Conservation (phyloP, 2,797 vertebrate genomes). For the Phrynocephalus forsythii region DNA sequence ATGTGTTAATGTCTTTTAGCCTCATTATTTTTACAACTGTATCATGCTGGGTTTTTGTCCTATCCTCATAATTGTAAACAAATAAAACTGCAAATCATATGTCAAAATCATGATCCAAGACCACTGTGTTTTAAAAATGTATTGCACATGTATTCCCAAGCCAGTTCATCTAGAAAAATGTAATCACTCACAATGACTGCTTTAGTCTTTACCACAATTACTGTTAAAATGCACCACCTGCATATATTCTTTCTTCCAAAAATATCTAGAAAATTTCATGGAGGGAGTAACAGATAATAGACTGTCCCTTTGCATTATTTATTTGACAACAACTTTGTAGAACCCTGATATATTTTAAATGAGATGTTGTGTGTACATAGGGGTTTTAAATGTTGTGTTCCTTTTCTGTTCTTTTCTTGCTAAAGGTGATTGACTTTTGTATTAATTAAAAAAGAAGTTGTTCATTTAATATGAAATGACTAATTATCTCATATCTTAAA, state of each 20-base stretch:
- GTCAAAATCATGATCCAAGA: slow-evolving; percentile 27
- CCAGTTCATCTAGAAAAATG: slow-evolving; percentile 47
- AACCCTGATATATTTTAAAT: slow-evolving; percentile 48
- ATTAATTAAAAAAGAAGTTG: slow-evolving; percentile 13
- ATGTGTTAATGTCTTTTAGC: slow-evolving; percentile 8
- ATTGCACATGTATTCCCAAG: slow-evolving; percentile 17
- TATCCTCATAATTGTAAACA: background rate
- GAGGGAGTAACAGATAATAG: slow-evolving; percentile 14
- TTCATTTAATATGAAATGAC: background rate
- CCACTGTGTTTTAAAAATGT: slow-evolving; percentile 42
- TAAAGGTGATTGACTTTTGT: slow-evolving; percentile 30
- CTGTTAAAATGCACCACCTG: slow-evolving; percentile 50
- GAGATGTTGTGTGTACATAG: slow-evolving; percentile 30
- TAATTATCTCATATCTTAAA: slow-evolving; percentile 3
- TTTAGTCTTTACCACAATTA: slow-evolving; percentile 47
- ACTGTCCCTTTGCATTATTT: slow-evolving; percentile 45
- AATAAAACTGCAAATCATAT: slow-evolving; percentile 28
- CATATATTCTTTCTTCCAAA: slow-evolving; percentile 6
- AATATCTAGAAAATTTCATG: slow-evolving; percentile 8
- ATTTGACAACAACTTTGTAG: slow-evolving; percentile 37
- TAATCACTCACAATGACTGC: slow-evolving; percentile 49
- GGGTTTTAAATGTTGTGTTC: slow-evolving; percentile 1
- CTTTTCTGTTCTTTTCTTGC: background rate
- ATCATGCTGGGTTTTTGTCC: background rate
- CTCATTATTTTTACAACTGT: slow-evolving; percentile 8